Conservation (phyloP, 1,140 invertebrate species). For the Leptonema lineaticorne region DNA sequence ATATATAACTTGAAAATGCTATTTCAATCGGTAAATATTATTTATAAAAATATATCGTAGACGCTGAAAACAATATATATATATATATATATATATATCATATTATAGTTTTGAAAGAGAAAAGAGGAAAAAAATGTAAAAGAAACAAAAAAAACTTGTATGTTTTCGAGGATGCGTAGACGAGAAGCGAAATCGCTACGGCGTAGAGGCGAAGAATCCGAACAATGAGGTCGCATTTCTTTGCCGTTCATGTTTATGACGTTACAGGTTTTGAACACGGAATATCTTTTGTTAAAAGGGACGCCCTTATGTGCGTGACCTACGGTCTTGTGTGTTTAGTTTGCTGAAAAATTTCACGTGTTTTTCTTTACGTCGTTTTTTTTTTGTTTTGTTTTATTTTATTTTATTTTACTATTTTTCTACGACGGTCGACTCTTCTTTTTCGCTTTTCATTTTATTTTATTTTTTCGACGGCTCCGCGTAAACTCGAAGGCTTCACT, state of each 20-base stretch:
- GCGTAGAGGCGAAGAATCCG: conserved; percentile 2
- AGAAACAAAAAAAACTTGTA: no score
- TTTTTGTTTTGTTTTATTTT: background rate
- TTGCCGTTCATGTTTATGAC: conserved; percentile 11
- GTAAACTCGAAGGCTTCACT: background rate
- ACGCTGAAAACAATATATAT: no score
- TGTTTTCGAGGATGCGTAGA: no score
- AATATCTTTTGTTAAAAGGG: conserved; percentile 15
- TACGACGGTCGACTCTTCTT: no score
- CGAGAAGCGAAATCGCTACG: background rate
- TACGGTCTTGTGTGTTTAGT: background rate
- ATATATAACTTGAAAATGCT: no score
- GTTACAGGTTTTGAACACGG: conserved; percentile 24
- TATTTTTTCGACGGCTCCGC: background rate
- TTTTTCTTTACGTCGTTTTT: background rate
- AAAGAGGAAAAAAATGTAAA: no score
- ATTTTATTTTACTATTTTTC: no score
- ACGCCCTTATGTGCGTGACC: conserved; percentile 3
- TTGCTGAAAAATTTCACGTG: conserved; percentile 8
- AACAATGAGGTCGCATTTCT: conserved; percentile 18
- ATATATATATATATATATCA: no score
- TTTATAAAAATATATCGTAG: no score
- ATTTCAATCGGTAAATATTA: no score
- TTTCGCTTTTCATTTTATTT: no score
- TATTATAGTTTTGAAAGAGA: no score